These are phyloP conservation scores for Crocodylus rhombifer DNA, from an alignment of 2,797 vertebrate genomes.

Conservation along the genomic window DNA sequence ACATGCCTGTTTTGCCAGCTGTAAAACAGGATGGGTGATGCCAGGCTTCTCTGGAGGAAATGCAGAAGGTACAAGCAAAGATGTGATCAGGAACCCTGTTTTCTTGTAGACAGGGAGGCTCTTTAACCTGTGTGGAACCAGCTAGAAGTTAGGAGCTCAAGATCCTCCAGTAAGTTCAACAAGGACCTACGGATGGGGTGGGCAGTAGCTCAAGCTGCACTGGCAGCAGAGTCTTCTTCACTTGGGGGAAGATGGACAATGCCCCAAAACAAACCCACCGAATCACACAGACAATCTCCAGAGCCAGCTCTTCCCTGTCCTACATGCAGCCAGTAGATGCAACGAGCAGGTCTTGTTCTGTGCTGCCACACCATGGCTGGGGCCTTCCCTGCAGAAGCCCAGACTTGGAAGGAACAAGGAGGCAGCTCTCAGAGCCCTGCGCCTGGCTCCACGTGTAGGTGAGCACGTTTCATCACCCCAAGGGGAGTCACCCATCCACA, in stretches of 20 bases:
- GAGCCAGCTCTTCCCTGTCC: no score
- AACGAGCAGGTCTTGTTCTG: neutral
- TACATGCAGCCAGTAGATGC: neutral
- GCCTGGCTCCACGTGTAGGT: neutral
- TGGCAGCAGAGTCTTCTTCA: neutral
- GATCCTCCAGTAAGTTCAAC: neutral
- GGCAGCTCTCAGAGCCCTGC: neutral
- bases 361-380: neutral
- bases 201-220: neutral
- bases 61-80: neutral
- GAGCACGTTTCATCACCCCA: neutral
- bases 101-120: neutral
- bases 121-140: neutral
- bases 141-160: neutral
- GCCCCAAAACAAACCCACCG: neutral
- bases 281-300: no score
- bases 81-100: neutral
- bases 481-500: no score
- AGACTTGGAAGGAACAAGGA: neutral
- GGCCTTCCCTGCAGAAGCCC: no score
- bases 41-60: neutral
- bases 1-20: neutral
- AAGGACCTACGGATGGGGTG: no score
- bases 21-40: neutral
- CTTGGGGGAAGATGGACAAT: neutral